These are phyloP conservation scores for Neelides sp. DNA, from an alignment of 1,140 invertebrate species.

Conservation along the genomic window DNA sequence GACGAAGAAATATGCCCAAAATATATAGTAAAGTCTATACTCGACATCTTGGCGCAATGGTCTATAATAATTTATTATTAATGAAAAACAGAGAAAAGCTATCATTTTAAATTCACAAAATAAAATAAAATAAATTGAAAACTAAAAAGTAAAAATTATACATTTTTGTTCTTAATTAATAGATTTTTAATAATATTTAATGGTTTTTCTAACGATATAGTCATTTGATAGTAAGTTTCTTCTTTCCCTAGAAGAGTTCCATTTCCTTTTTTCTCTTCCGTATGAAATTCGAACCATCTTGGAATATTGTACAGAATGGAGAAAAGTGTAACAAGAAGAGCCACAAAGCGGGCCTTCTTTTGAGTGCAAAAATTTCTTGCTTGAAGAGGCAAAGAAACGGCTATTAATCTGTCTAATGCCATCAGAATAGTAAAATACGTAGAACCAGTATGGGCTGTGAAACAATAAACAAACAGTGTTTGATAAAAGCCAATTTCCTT, in stretches of 20 bases:
- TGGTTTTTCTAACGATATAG: too few relatives aligned
- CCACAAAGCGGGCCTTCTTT: neutral
- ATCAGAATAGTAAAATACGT: slow-evolving; percentile 19
- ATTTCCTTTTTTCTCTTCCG: neutral
- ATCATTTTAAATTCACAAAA: neutral
- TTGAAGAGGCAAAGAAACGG: slow-evolving; percentile 1
- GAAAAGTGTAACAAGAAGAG: slow-evolving; percentile 4
- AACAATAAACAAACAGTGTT: neutral
- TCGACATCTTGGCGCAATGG: slow-evolving; percentile 8
- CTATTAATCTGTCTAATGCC: slow-evolving; percentile 17
- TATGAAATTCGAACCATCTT: slow-evolving; percentile 16
- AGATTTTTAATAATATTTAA: too few relatives aligned
- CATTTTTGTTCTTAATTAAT: too few relatives aligned
- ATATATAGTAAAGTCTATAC: slow-evolving; percentile 14
- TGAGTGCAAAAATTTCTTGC: slow-evolving; percentile 10
- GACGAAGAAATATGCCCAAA: slow-evolving; percentile 16
- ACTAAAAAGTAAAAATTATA: too few relatives aligned
- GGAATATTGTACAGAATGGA: slow-evolving; percentile 15
- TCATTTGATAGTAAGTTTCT: too few relatives aligned
- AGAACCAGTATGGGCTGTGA: slow-evolving; percentile 14
- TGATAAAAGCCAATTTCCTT: neutral
- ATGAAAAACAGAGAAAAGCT: neutral
- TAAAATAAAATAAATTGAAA: too few relatives aligned
- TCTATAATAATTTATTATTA: neutral
- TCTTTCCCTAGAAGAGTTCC: neutral